Percentiles rank a stretch among this genome's conserved stretches.
Conservation (phyloP, 2,888 invertebrate species). For the Megastigmus dorsalis region DNA sequence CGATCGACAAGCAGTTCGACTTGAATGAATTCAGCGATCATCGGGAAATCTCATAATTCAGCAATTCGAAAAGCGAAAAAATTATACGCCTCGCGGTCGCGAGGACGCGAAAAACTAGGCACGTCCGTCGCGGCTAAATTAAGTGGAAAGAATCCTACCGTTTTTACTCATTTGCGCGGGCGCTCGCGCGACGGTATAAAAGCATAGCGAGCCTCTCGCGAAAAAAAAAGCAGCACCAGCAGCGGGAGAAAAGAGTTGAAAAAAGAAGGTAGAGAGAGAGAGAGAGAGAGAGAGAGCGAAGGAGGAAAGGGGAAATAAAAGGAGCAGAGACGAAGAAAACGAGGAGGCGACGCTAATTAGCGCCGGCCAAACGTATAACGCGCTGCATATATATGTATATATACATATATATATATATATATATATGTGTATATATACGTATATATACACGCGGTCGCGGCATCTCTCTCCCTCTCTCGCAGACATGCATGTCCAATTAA, state of each 20-base stretch:
- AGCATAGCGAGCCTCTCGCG: too few species aligned
- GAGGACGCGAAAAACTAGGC: constrained; percentile 46
- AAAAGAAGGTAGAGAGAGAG: too few species aligned
- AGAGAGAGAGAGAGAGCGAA: too few species aligned
- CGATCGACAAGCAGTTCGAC: constrained; percentile 30
- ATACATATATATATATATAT: too few species aligned
- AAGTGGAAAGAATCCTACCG: constrained; percentile 57
- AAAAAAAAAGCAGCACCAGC: too few species aligned
- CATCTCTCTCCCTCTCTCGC: too few species aligned
- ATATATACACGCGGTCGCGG: too few species aligned
- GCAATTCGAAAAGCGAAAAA: not conserved
- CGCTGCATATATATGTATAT: too few species aligned
- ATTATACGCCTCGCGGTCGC: too few species aligned
- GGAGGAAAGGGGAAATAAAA: too few species aligned
- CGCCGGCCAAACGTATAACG: constrained; percentile 55
- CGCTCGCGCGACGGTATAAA: not conserved
- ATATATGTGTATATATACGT: too few species aligned
- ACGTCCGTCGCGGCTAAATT: constrained; percentile 49
- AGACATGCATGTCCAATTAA: constrained; percentile 68
- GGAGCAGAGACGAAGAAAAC: not conserved
- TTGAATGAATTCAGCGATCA: constrained; percentile 27
- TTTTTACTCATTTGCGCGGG: constrained; percentile 61
- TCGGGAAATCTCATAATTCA: constrained; percentile 26
- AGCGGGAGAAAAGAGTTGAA: too few species aligned
- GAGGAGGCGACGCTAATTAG: constrained; percentile 60